These are phyloP conservation scores for Candidula unifasciata DNA, from an alignment of 2,888 invertebrate species.

Conservation along the genomic window DNA sequence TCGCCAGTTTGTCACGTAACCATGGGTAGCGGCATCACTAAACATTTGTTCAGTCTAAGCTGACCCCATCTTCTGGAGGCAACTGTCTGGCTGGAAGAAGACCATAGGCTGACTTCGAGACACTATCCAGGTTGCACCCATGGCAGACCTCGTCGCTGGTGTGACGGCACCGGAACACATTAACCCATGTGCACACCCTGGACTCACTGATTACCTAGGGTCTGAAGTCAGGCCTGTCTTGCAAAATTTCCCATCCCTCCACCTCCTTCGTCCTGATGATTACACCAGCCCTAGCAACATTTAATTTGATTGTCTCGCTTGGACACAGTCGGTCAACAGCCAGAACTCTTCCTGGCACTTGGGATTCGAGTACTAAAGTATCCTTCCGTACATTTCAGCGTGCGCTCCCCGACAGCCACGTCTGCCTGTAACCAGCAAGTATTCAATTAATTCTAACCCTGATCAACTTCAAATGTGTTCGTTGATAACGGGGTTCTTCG, in stretches of 20 bases:
- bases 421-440: neutral
- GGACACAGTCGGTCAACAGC: slow-evolving; percentile 18
- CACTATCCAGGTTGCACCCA: slow-evolving; percentile 26
- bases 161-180: neutral
- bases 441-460: slow-evolving; percentile 25
- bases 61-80: neutral
- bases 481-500: neutral
- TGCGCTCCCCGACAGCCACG: neutral
- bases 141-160: neutral
- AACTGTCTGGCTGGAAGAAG: neutral
- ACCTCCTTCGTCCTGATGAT: slow-evolving; percentile 9
- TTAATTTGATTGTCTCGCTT: slow-evolving; percentile 27
- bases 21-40: neutral
- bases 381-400: neutral
- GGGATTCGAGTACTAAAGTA: slow-evolving; percentile 1
- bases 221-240: neutral
- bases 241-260: neutral
- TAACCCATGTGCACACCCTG: neutral
- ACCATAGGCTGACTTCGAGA: slow-evolving; percentile 17
- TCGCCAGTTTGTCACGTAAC: too few relatives aligned
- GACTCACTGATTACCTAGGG: slow-evolving; percentile 12
- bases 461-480: slow-evolving; percentile 10
- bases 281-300: neutral
- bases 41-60: slow-evolving; percentile 9
- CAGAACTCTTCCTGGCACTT: neutral